These are phyloP conservation scores for Drosophila suzukii DNA, from an alignment of 1,140 invertebrate genomes.

Conservation along the genomic window DNA sequence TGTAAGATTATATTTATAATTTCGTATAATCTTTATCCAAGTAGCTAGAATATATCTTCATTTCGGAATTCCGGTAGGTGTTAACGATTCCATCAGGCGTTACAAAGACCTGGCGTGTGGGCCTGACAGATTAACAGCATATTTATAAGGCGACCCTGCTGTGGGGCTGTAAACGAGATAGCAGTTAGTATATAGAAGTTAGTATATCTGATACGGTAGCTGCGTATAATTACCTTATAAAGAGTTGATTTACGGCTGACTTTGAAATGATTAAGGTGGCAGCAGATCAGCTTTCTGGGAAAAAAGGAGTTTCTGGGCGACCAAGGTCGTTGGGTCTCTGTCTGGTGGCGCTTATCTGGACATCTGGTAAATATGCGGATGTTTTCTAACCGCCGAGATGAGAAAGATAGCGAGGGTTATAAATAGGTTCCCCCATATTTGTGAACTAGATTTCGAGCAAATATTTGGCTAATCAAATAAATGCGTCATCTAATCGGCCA, in stretches of 20 bases:
- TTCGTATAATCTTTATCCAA: not conserved
- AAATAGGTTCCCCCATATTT: slow-evolving; percentile 34
- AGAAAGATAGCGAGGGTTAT: slow-evolving; percentile 34
- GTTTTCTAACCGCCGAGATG: slow-evolving; percentile 21
- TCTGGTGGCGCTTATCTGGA: slow-evolving; percentile 28
- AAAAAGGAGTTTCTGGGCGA: slow-evolving; percentile 21
- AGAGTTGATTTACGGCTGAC: slow-evolving; percentile 15
- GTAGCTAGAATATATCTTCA: not conserved
- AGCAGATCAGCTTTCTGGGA: slow-evolving; percentile 16
- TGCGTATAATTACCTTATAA: slow-evolving; percentile 14
- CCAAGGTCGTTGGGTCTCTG: slow-evolving; percentile 36
- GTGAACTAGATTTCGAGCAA: slow-evolving; percentile 40
- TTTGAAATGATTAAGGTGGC: slow-evolving; percentile 36
- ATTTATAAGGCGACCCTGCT: slow-evolving; percentile 20
- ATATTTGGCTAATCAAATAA: slow-evolving; percentile 28
- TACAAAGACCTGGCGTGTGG: slow-evolving; percentile 23
- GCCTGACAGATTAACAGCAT: slow-evolving; percentile 24
- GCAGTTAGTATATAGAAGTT: slow-evolving; percentile 18
- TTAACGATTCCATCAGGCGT: slow-evolving; percentile 25
- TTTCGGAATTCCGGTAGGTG: slow-evolving; percentile 26
- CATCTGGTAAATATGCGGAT: slow-evolving; percentile 38
- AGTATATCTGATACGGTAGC: slow-evolving; percentile 18
- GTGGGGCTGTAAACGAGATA: slow-evolving; percentile 21
- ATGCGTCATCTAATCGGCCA: not conserved
- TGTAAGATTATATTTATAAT: not conserved